Conservation (phyloP, 2,888 invertebrate species). For the Neoascia interrupta region DNA sequence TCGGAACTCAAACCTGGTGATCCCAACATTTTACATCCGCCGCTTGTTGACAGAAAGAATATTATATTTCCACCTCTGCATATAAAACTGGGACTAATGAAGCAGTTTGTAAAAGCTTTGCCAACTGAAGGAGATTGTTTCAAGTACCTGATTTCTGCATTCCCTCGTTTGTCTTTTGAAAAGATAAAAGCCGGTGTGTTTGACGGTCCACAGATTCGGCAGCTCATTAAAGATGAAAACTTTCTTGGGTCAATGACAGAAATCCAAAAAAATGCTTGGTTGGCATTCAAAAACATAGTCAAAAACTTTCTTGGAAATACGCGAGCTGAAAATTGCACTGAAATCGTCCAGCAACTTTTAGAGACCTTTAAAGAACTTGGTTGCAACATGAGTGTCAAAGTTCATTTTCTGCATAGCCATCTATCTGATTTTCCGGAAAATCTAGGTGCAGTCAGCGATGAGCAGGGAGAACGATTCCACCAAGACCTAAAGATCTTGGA, state of each 20-base stretch:
- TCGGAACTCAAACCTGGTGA: not conserved
- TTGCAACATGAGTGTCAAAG: not conserved
- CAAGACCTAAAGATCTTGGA: not conserved
- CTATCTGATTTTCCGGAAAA: not conserved
- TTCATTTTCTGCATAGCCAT: not conserved
- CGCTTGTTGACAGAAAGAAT: not conserved
- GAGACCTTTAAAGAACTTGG: not conserved
- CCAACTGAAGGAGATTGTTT: not conserved
- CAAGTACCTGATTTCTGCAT: not conserved
- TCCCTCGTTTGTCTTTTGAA: not conserved
- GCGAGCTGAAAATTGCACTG: not conserved
- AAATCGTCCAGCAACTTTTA: not conserved
- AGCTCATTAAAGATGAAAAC: not conserved
- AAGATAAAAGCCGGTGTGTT: not conserved
- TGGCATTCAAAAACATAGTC: not conserved
- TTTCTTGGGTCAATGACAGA: not conserved
- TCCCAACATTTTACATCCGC: not conserved
- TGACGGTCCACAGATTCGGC: not conserved
- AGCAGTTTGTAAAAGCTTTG: not conserved
- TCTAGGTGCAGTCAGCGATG: not conserved
- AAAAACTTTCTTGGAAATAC: not conserved
- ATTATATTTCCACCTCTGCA: not conserved
- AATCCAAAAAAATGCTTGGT: not conserved
- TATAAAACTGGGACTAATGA: constrained; percentile 2
- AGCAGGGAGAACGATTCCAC: not conserved